Evolutionary conservation across 2,113 vertebrate species (phyloP).

Genomic region (Ammodramus savannarum): DNA sequence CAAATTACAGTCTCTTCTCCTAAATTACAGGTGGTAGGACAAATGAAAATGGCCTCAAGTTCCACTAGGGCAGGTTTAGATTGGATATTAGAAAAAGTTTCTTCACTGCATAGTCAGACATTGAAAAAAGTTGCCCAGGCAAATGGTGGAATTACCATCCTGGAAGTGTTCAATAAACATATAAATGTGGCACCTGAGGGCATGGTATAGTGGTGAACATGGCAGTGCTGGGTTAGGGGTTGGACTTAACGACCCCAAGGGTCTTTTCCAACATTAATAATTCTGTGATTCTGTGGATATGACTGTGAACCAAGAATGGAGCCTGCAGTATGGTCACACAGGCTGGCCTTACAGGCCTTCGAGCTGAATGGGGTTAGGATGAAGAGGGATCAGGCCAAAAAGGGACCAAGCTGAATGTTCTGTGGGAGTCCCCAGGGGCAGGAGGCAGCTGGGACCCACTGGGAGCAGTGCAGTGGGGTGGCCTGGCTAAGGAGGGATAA

Average conservation of each 20-base stretch:
- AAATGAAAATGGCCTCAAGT: not conserved
- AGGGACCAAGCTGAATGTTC: not conserved
- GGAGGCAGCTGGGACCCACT: not conserved
- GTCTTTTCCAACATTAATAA: not conserved
- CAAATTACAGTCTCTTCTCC: rapidly evolving
- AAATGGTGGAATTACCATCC: not conserved
- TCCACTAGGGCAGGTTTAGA: not conserved
- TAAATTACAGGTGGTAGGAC: not conserved
- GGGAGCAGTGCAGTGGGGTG: not conserved
- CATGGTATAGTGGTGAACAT: not conserved
- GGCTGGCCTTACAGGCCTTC: not conserved
- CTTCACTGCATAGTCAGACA: not conserved
- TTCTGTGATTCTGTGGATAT: not conserved
- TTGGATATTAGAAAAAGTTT: not conserved
- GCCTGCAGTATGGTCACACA: not conserved
- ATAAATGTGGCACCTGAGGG: too few relatives aligned
- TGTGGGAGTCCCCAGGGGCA: too few relatives aligned
- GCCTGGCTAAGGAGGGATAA: not conserved
- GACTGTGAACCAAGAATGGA: rapidly evolving
- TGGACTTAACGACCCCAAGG: not conserved
- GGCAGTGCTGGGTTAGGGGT: not conserved
- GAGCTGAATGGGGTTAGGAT: rapidly evolving
- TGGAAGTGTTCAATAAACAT: not conserved
- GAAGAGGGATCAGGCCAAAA: rapidly evolving
- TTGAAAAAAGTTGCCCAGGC: not conserved